A percentile compares a stretch with the other conserved stretches of the same genome.
Conservation (phyloP, 1,140 invertebrate genomes). For the Neodiprion virginianus region DNA sequence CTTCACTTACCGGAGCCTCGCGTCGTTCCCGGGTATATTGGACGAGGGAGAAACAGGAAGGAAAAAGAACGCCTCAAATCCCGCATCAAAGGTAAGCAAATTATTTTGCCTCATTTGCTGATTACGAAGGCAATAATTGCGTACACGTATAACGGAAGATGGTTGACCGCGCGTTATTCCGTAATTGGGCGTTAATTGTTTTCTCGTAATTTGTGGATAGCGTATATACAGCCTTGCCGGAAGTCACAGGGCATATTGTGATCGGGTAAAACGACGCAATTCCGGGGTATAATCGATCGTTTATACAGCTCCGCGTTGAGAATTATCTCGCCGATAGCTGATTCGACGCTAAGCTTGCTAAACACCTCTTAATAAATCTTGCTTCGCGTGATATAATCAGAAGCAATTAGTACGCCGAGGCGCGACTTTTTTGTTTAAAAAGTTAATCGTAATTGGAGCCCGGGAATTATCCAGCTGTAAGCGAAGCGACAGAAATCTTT, state of each 20-base stretch:
- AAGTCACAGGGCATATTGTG: background rate
- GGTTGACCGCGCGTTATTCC: conserved; percentile 18
- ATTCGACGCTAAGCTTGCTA: too few species aligned
- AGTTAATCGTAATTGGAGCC: background rate
- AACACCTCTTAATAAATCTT: too few species aligned
- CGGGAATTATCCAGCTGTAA: background rate
- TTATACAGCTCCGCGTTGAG: conserved; percentile 2
- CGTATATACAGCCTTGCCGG: background rate
- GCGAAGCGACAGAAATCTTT: background rate
- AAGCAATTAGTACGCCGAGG: background rate
- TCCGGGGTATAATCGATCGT: background rate
- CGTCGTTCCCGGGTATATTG: too few species aligned
- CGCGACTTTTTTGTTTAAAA: background rate
- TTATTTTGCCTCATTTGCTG: too few species aligned
- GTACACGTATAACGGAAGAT: background rate
- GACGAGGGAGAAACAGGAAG: too few species aligned
- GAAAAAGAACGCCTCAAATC: too few species aligned
- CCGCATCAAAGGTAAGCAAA: too few species aligned
- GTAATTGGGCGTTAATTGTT: background rate
- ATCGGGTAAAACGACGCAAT: conserved; percentile 10
- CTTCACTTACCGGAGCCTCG: too few species aligned
- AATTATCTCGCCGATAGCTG: conserved; percentile 7
- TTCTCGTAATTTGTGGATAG: background rate
- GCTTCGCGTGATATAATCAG: background rate
- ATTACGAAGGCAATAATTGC: too few species aligned